Percentiles rank a stretch among this genome's conserved stretches.
These are phyloP conservation scores for Lithosia quadra DNA, from an alignment of 2,888 invertebrate species.

Conservation along the genomic window DNA sequence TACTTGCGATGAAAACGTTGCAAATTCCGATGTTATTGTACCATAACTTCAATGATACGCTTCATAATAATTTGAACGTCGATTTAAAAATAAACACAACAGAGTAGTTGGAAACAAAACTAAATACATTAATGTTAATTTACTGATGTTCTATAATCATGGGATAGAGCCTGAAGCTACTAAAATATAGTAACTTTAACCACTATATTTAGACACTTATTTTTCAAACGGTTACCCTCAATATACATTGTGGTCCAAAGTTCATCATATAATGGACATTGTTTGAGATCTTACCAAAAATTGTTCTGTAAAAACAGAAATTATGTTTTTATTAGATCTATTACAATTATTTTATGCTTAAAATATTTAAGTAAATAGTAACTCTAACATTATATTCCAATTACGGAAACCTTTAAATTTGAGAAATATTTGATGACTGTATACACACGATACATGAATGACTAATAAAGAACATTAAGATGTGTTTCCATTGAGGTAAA, in stretches of 20 bases:
- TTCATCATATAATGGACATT: constrained; percentile 55
- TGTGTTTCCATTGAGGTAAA: not conserved
- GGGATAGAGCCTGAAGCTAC: constrained; percentile 72
- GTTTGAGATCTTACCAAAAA: constrained; percentile 60
- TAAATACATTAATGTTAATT: constrained; percentile 56
- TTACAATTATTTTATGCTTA: constrained; percentile 70
- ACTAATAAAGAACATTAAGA: not conserved
- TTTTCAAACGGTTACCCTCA: constrained; percentile 19
- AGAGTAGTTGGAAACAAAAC: constrained; percentile 17
- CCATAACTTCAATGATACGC: not conserved
- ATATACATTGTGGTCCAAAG: constrained; percentile 32
- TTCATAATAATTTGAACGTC: constrained; percentile 44
- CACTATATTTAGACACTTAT: constrained; percentile 55
- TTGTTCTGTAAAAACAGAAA: constrained; percentile 64
- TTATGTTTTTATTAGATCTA: constrained; percentile 77
- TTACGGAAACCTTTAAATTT: constrained; percentile 28
- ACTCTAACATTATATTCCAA: constrained; percentile 45
- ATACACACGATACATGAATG: not conserved
- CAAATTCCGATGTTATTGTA: no score
- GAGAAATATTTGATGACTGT: not conserved
- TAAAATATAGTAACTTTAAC: constrained; percentile 58
- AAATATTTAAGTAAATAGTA: constrained; percentile 52
- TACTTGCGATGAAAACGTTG: no score
- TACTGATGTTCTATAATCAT: constrained; percentile 67
- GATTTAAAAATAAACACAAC: constrained; percentile 23